Conservation (phyloP, 2,888 invertebrate species). For the Lapara coniferarum region DNA sequence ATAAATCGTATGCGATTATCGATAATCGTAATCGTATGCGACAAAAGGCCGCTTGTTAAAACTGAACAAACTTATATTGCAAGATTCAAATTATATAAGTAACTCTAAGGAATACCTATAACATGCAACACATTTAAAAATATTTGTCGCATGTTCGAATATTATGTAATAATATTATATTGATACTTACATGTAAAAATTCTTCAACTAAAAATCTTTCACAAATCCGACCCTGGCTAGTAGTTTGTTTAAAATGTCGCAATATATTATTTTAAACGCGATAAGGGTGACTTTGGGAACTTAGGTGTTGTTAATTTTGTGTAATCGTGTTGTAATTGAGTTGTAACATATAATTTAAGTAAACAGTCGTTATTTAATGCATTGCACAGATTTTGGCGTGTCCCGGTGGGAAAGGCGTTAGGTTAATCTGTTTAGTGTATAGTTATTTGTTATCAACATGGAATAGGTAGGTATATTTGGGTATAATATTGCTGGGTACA, state of each 20-base stretch:
- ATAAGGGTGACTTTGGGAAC: slow-evolving; percentile 20
- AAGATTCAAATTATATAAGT: no score
- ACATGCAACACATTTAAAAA: no score
- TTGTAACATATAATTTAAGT: slow-evolving; percentile 13
- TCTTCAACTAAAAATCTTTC: no score
- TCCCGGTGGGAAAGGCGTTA: neutral
- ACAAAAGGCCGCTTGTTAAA: no score
- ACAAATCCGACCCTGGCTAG: neutral
- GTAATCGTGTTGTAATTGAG: slow-evolving; percentile 18
- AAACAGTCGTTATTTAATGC: slow-evolving; percentile 11
- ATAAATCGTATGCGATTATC: no score
- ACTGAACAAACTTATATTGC: no score
- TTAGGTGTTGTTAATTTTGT: slow-evolving; percentile 22
- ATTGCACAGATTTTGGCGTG: neutral
- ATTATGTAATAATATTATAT: no score
- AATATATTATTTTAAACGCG: slow-evolving; percentile 22
- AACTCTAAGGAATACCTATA: no score
- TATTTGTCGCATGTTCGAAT: no score
- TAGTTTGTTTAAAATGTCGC: slow-evolving; percentile 11
- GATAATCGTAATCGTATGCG: no score
- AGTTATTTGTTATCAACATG: neutral
- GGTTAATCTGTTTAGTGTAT: slow-evolving; percentile 1
- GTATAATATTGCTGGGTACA: no score
- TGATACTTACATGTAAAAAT: neutral
- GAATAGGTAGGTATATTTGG: neutral